Conservation (phyloP, 1,140 invertebrate genomes). For the Scaptomyza graminum region DNA sequence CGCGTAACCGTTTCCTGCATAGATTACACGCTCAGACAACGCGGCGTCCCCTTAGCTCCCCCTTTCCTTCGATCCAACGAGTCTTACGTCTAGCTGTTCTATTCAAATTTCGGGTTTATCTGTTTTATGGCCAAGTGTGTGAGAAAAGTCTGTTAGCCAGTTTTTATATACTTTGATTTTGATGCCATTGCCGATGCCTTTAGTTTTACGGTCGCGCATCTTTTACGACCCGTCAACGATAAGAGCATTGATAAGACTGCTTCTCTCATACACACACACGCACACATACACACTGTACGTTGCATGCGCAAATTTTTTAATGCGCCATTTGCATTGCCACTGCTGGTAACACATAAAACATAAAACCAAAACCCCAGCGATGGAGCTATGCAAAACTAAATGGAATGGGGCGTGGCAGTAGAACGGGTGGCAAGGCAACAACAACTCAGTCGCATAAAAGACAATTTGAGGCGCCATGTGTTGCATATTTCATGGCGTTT, state of each 20-base stretch:
- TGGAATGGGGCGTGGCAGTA: not conserved
- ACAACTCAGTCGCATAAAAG: conserved; percentile 53
- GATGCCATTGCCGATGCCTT: conserved; percentile 54
- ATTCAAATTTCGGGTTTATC: conserved; percentile 78
- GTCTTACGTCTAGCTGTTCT: conserved; percentile 4
- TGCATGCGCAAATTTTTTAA: conserved; percentile 76
- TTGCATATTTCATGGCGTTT: conserved; percentile 80
- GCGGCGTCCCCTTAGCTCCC: conserved; percentile 37
- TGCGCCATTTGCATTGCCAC: conserved; percentile 71
- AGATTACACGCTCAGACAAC: conserved; percentile 60
- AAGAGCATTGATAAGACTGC: conserved; percentile 43
- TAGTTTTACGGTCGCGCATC: conserved; percentile 70
- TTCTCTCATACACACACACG: too few species aligned
- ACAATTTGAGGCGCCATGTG: conserved; percentile 74
- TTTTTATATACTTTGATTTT: conserved; percentile 77
- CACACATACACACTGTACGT: conserved; percentile 44
- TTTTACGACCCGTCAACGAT: conserved; percentile 65
- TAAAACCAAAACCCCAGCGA: conserved; percentile 25
- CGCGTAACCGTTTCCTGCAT: conserved; percentile 70
- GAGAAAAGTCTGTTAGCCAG: conserved; percentile 53
- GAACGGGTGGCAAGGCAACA: conserved; percentile 3
- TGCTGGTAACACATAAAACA: conserved; percentile 37
- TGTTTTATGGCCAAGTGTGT: conserved; percentile 74
- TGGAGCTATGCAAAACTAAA: conserved; percentile 36
- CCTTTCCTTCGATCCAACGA: not conserved